Base-by-base conservation (phyloP, 2,888 invertebrate genomes). In the Villa cingulata region DNA sequence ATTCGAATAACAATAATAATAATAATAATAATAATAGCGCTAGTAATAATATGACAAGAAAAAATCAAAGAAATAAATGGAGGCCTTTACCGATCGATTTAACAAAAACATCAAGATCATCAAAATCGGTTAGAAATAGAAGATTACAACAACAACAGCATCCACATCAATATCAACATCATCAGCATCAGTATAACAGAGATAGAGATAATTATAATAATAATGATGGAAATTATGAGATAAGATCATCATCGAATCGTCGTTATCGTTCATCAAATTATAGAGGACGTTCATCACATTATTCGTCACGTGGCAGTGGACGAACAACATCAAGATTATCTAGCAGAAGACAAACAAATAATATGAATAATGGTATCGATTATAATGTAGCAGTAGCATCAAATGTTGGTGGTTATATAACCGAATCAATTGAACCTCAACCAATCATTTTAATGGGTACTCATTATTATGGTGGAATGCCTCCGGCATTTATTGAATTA, bases 41-140 rank as follows among this genome's bases (percentile, higher is more conserved):
- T 32, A 38, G 55, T 16, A 56, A 51, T 54, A 57, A 59, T 53
- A 54, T 62, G 49, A 63, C 65, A 55, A 68, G 65, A 55, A 66
- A 66, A 56, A 62, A 66, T 54, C 68, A 68, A 55, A 69, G 68
- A 59, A 88, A 88, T 68, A 92, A 89, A 67, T 94, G 94, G 94
- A 83, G 90, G 49, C 92, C 91, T 0, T 71, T 94, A 50, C 88
- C 88, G 59, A 87, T 94, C 52, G 89, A 91, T 61, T 74, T 86
- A 58, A 60, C 66, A 55, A 78, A 82, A 49, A 83, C 83, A 57
- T 76, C 76, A 41, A 71, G 80, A 52, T 2, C 41, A 34, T 74
- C 76, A 5, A 79, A 79, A 60, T 62, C 62, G 44, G 60, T 63
- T 52, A 76, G 79, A 57, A 82, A 81, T 42, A 41, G 46, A 18